Evolutionary conservation across 2,888 invertebrate genomes (phyloP).

Genomic region (Stenotaenia linearis): DNA sequence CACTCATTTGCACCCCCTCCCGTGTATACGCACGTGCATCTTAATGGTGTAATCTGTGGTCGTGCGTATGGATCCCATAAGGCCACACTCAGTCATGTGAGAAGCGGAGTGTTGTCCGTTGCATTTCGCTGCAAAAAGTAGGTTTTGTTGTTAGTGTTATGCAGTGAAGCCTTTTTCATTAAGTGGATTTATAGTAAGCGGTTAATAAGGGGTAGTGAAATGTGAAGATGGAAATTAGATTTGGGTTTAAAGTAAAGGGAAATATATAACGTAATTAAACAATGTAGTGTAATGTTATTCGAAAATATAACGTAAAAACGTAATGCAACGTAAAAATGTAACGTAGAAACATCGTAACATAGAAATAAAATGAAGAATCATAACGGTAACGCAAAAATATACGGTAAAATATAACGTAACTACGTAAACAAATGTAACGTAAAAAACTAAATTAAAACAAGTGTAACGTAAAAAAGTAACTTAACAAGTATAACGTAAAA

Average conservation of each 20-base stretch:
- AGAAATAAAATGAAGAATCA: too few relatives aligned
- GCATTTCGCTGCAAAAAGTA: neutral
- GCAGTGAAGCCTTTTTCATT: neutral
- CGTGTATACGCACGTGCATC: neutral
- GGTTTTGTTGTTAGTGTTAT: neutral
- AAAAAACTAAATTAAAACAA: too few relatives aligned
- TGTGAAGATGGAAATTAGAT: neutral
- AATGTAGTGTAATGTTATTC: neutral
- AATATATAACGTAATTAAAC: neutral
- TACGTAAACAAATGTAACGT: too few relatives aligned
- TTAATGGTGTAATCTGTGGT: constrained; percentile 19
- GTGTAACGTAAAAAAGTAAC: too few relatives aligned
- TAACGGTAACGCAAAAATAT: too few relatives aligned
- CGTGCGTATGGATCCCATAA: neutral
- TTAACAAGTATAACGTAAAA: too few relatives aligned
- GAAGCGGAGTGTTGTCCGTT: neutral
- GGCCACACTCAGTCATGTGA: constrained; percentile 1
- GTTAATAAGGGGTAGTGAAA: neutral
- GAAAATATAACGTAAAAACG: too few relatives aligned
- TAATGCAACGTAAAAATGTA: too few relatives aligned
- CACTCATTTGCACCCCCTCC: constrained; percentile 15
- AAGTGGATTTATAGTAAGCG: neutral
- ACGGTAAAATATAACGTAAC: too few relatives aligned
- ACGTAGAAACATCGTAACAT: too few relatives aligned
- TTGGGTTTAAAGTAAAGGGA: neutral